Base-by-base conservation (phyloP, 2,888 invertebrate species). In the Heliconius ethilla region DNA sequence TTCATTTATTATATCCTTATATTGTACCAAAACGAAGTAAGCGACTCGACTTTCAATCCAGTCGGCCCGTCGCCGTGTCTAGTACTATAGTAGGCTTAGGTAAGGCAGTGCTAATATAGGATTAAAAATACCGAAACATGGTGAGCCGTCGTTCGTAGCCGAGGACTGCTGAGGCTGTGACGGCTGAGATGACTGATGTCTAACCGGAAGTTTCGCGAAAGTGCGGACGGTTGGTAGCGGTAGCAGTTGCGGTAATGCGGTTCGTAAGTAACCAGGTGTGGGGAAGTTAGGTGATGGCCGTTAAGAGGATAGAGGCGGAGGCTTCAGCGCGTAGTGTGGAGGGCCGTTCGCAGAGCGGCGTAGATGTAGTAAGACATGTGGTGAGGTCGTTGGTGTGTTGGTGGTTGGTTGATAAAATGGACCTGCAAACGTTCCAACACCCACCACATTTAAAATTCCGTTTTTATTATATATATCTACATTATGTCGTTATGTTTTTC, bases 341-440 rank as follows among this genome's bases (percentile, higher is more conserved):
- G 92, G 90, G 93, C 88, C 88, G 90, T 86, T 90, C 89, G 91
- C 87, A 89, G 90, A 89, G 87, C 90, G 88, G 90, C 89, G 92
- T 91, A 90, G 91, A 91, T 92, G 91, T 92, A 90, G 90, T 89
- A 91, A 92, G 90, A 93, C 92, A 92, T 94, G 94, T 93, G 92
- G 94, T 94, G 94, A 93, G 92, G 88, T 91, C 91, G 91, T 91
- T 91, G 94, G 93, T 93, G 93, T 94, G 93, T 93, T 94, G 93
- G 94, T 94, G 92, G 94, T 93, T 93, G 91, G 92, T 94, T 94
- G 94, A 93, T 92, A 93, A 91, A 94, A 94, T 94, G 94, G 94
- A 95, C 94, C 95, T 95, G 95, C 85, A 95, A 94, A 94, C 94
- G 94, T 94, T 94, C 94, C 94, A 94, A 94, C 94, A 94, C 94